A percentile compares a stretch with the other conserved stretches of the same genome.
phyloP scores from a whole-genome alignment of 2,113 vertebrate species.

The Anarhynchus alexandrinus region DNA sequence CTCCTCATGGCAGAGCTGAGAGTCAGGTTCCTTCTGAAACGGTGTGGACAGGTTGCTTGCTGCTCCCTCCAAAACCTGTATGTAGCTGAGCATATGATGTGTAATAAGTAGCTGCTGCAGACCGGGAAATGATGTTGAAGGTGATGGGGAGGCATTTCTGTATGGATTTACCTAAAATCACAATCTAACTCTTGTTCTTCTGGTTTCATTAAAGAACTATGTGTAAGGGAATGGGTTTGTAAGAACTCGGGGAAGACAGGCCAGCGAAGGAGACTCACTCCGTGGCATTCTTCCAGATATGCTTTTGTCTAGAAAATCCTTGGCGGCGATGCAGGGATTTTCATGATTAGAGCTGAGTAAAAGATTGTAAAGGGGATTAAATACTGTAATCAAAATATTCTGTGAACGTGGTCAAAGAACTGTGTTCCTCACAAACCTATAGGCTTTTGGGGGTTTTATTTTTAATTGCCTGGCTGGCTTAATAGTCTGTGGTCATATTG shows the following conservation, averaged over 20 bases:
- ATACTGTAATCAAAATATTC: conserved; percentile 30
- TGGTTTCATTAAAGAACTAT: not conserved
- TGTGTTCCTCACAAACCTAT: not conserved
- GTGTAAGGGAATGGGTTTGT: not conserved
- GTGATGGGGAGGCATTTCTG: not conserved
- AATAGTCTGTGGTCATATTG: not conserved
- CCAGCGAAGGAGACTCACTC: not conserved
- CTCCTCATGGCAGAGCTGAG: not conserved
- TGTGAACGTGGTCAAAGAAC: conserved; percentile 18
- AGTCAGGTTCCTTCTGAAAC: not conserved
- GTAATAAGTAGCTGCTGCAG: not conserved
- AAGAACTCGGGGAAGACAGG: not conserved
- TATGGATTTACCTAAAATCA: not conserved
- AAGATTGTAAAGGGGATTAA: conserved; percentile 37
- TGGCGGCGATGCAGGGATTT: not conserved
- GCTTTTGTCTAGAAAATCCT: conserved; percentile 47
- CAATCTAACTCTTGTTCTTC: not conserved
- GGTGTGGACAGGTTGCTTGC: not conserved
- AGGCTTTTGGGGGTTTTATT: not conserved
- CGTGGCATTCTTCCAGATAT: not conserved
- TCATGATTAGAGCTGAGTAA: conserved; percentile 11
- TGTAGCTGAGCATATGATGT: not conserved
- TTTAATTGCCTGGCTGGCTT: not conserved
- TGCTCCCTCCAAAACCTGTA: not conserved
- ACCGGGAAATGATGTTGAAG: not conserved